Evolutionary conservation across 2,888 invertebrate genomes (phyloP).

Genomic region (Cacoxenus indagator): DNA sequence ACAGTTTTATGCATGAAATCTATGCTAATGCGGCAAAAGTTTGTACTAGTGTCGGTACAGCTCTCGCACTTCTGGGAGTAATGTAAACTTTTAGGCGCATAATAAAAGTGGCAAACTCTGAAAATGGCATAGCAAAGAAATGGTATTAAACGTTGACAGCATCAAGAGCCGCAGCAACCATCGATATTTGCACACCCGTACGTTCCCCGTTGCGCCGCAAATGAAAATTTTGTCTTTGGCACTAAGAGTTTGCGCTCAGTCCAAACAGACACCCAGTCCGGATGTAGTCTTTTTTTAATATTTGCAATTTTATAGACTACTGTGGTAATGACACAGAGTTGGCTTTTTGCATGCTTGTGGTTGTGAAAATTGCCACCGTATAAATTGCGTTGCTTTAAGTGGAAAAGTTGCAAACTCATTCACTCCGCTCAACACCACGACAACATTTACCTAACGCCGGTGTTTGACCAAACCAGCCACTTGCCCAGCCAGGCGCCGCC

Average conservation of each 20-base stretch:
- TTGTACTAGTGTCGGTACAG: neutral
- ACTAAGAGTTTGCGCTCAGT: neutral
- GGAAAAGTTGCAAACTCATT: constrained; percentile 17
- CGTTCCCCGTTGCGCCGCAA: too few species aligned
- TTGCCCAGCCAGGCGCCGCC: constrained; percentile 77
- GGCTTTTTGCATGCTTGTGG: neutral
- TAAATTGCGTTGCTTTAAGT: neutral
- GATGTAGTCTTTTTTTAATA: constrained; percentile 6
- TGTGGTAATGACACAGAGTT: neutral
- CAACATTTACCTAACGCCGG: constrained; percentile 72
- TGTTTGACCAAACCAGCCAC: constrained; percentile 80
- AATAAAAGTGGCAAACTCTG: constrained; percentile 22
- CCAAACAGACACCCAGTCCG: neutral
- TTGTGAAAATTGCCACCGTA: neutral
- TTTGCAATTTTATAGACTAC: neutral
- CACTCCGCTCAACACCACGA: neutral
- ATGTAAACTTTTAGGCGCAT: constrained; percentile 31
- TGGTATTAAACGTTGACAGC: constrained; percentile 13
- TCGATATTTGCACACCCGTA: too few species aligned
- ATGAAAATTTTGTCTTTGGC: neutral
- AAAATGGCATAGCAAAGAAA: constrained; percentile 26
- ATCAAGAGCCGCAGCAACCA: constrained; percentile 1
- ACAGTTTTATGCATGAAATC: constrained; percentile 28
- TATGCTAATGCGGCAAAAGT: constrained; percentile 5
- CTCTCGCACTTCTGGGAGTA: constrained; percentile 5